phyloP scores from a whole-genome alignment of 2,888 invertebrate genomes.

The Galeopsomyia nigrocyanea region DNA sequence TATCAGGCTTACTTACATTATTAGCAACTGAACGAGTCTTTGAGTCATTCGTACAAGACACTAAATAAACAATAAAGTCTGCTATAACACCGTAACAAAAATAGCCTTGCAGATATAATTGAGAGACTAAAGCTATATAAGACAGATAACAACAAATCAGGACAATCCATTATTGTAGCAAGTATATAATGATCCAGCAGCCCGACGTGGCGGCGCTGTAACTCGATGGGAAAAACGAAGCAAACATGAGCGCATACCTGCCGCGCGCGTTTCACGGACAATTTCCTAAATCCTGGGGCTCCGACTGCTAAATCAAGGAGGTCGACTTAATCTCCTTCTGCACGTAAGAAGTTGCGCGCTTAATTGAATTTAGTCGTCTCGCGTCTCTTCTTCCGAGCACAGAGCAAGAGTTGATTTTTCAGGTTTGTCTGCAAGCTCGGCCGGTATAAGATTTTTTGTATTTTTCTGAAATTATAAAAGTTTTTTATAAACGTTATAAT shows the following conservation, averaged over 20 bases:
- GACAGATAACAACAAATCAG: conserved; percentile 10
- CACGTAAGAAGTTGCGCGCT: background rate
- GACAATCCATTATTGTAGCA: conserved; percentile 11
- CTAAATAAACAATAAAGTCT: too few relatives aligned
- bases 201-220: background rate
- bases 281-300: conserved; percentile 29
- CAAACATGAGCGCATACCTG: conserved; percentile 14
- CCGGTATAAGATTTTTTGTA: too few relatives aligned
- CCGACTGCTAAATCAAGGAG: conserved; percentile 29
- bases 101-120: background rate
- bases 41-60: too few relatives aligned
- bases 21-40: too few relatives aligned
- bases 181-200: conserved; percentile 14
- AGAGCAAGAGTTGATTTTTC: conserved; percentile 25
- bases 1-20: too few relatives aligned
- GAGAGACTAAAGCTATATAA: background rate
- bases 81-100: too few relatives aligned
- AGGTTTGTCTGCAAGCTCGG: conserved; percentile 19
- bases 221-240: conserved; percentile 2
- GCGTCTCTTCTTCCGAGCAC: background rate
- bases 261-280: background rate
- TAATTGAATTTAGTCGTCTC: conserved; percentile 27
- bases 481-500: too few relatives aligned
- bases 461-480: too few relatives aligned
- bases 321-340: conserved; percentile 20